Conservation (phyloP, 2,797 vertebrate species). For the Orestias chungarensis region DNA sequence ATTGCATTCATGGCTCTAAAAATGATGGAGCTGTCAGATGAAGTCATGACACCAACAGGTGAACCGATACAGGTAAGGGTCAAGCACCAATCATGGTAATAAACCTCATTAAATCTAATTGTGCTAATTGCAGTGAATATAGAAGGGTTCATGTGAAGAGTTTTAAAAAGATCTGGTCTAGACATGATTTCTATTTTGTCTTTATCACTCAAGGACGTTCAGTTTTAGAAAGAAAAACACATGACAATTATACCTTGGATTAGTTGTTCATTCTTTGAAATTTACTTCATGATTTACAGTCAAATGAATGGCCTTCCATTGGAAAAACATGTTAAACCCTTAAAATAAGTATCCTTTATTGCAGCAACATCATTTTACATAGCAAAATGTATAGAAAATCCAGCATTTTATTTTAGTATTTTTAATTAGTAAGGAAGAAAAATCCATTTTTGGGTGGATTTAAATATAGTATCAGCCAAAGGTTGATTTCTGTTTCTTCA, state of each 20-base stretch:
- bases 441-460: neutral
- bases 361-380: neutral
- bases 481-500: neutral
- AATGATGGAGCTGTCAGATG: slow-evolving; percentile 97
- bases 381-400: neutral
- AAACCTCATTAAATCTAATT: slow-evolving; percentile 19
- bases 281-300: neutral
- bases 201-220: neutral
- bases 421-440: neutral
- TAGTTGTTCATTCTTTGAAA: neutral
- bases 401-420: neutral
- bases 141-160: neutral
- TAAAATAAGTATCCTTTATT: neutral
- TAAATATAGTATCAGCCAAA: neutral
- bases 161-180: slow-evolving; percentile 4
- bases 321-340: neutral
- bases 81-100: slow-evolving; percentile 15
- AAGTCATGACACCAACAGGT: slow-evolving; percentile 94
- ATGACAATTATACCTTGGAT: neutral
- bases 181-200: neutral
- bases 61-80: slow-evolving; percentile 91
- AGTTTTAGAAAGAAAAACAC: neutral
- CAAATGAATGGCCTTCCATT: neutral
- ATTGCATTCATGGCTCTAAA: slow-evolving; percentile 96
- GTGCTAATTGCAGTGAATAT: slow-evolving; percentile 3